phyloP scores from a whole-genome alignment of 2,113 vertebrate species.

The Rhabdornis inornatus region DNA sequence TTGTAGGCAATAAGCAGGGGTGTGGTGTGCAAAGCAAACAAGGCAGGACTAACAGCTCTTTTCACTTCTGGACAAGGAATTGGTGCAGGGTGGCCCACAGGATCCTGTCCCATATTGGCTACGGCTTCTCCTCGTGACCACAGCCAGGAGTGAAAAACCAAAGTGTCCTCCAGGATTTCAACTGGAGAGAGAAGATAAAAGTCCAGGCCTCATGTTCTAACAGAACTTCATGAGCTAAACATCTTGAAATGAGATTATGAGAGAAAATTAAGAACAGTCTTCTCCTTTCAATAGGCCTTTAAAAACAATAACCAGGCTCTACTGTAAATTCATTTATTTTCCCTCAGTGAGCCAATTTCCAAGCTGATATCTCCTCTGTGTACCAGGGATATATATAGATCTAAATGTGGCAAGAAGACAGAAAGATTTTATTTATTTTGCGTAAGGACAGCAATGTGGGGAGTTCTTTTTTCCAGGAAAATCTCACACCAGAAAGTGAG shows the following conservation, averaged over 20 bases:
- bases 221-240: conserved; percentile 18
- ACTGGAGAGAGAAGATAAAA: conserved; percentile 21
- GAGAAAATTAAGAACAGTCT: conserved; percentile 57
- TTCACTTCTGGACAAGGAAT: conserved; percentile 23
- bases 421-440: conserved; percentile 44
- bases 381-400: conserved; percentile 38
- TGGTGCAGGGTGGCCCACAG: neutral
- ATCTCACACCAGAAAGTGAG: neutral
- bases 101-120: neutral
- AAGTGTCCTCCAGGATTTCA: conserved; percentile 7
- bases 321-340: conserved; percentile 67
- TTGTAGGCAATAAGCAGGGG: conserved; percentile 50
- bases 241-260: conserved; percentile 49
- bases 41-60: conserved; percentile 50
- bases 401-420: conserved; percentile 12
- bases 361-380: conserved; percentile 29
- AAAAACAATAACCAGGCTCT: conserved; percentile 62
- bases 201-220: neutral
- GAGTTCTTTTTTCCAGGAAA: conserved; percentile 27
- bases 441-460: neutral
- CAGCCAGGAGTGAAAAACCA: neutral
- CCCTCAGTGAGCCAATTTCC: conserved; percentile 18
- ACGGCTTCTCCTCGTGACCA: neutral
- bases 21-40: conserved; percentile 65
- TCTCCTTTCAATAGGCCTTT: conserved; percentile 61